Evolutionary conservation across 2,888 invertebrate species (phyloP).

Genomic region (Marasmarcha lunaedactyla): DNA sequence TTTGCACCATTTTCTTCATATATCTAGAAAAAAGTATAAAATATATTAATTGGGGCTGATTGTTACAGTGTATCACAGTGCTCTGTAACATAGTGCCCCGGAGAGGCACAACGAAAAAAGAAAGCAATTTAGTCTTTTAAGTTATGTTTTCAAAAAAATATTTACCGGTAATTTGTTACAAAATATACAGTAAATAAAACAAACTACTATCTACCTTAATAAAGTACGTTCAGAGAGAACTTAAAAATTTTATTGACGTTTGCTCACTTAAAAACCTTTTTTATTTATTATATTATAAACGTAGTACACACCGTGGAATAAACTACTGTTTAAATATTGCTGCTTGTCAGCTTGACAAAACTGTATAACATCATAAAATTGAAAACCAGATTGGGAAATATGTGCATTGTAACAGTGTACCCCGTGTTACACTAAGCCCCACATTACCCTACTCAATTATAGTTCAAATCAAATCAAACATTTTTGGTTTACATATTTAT

Average conservation of each 20-base stretch:
- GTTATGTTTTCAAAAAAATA: conserved; percentile 2
- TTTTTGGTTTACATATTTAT: no score
- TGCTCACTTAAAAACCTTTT: conserved; percentile 2
- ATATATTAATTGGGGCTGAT: conserved; percentile 5
- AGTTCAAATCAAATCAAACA: no score
- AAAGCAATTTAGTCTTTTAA: conserved; percentile 3
- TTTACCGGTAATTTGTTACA: conserved; percentile 5
- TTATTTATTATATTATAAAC: conserved; percentile 5
- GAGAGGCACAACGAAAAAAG: conserved; percentile 5
- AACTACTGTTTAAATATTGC: conserved; percentile 2
- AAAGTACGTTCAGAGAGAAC: conserved; percentile 4
- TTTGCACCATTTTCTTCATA: conserved; percentile 10
- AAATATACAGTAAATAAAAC: conserved; percentile 6
- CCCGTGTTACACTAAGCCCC: conserved; percentile 6
- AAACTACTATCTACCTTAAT: conserved; percentile 7
- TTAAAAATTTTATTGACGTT: conserved; percentile 6
- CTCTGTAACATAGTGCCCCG: conserved; percentile 3
- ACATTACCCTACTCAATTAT: conserved; percentile 5
- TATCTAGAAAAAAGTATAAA: conserved; percentile 1
- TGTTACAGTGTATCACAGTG: conserved; percentile 5
- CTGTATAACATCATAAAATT: conserved; percentile 10
- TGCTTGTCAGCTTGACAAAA: conserved; percentile 8
- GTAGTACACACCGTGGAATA: conserved; percentile 4
- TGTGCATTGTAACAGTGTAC: conserved; percentile 6
- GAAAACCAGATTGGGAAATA: conserved; percentile 8